Evolutionary conservation across 2,797 vertebrate species (phyloP), one percentile per base, ranked within the genome.

Genomic region (Nannoperca obscura): DNA sequence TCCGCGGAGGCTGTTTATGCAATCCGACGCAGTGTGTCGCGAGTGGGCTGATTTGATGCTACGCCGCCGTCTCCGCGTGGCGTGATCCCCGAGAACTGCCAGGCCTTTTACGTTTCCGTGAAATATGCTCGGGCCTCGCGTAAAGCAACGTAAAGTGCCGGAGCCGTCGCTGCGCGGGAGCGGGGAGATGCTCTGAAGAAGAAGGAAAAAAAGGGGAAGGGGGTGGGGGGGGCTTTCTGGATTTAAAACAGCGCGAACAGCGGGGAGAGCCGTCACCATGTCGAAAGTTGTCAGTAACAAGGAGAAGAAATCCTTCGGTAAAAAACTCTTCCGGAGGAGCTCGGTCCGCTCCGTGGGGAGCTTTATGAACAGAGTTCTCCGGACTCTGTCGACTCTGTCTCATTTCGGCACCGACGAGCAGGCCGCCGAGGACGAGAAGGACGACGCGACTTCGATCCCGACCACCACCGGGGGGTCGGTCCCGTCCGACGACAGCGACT

Each of bases 271-370:
- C 53, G 74, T 15, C 73, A 2, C 17, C 89, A 95, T 95, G 94
- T 93, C 94, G 69, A 93, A 92, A 88, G 92, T 90, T 85, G 92
- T 94, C 67, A 94, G 94, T 54, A 93, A 55, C 91, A 97, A 97
- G 94, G 97, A 99, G 96, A 98, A 96, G 91, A 96, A 98, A 91
- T 97, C 97, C 90, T 97, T 97, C 94, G 97, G 97, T 91, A 96
- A 97, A 89, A 97, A 97, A 89, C 96, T 98, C 81, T 97, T 97
- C 91, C 90, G 96, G 86, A 86, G 95, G 80, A 91, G 95, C 75
- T 95, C 97, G 6, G 95, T 96, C 52, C 96, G 97, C 82, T 97
- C 97, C 44, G 96, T 97, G 83, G 97, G 97, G 54, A 96, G 96
- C 89, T 96, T 99, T 67, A 97, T 98, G 96, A 98, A 97, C 95